Evolutionary conservation across 2,888 invertebrate species (phyloP), one percentile per base, ranked within the genome.

Genomic region (Drosophila histrio): DNA sequence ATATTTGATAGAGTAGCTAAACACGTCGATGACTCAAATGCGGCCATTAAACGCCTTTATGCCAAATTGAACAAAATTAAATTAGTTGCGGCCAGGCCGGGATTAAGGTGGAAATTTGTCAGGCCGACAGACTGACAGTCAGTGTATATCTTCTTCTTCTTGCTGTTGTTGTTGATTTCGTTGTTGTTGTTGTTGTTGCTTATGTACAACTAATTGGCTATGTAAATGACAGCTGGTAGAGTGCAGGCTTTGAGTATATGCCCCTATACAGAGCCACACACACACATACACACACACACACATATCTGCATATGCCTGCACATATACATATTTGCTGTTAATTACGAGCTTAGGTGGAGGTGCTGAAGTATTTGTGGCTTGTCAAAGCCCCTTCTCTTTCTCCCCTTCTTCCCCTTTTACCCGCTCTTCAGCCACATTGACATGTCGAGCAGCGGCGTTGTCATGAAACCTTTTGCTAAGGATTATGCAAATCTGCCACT

Each of bases 401-500:
- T 15, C 28, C 15, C 32, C 22, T 19, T 9, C 19, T 32, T 17
- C 1, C 1, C 17, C 34, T 4, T 15, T 2, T n/a, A n/a, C 9
- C 32, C 34, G 21, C 53, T 47, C 36, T 54, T 43, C 77, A 58
- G 63, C 61, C 60, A 77, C 80, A 84, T 82, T 82, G 82, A 82
- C 81, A 82, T 82, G 81, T 82, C 72, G 75, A 82, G 85, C 82
- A 76, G 57, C 72, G 56, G 66, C 79, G 78, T 75, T 85, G 80
- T 86, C 86, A 86, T 86, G 84, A 84, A 84, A 86, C 86, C 80
- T 81, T 84, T 85, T 84, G 67, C 86, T 84, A 81, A 84, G 84
- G 86, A 85, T 85, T 85, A 85, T 85, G 84, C 82, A 85, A 85
- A 85, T 85, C 82, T 79, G 86, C 82, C 84, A 82, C 86, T 82